Base-by-base conservation (phyloP, 1,140 invertebrate genomes). In the Meteorus sp. region DNA sequence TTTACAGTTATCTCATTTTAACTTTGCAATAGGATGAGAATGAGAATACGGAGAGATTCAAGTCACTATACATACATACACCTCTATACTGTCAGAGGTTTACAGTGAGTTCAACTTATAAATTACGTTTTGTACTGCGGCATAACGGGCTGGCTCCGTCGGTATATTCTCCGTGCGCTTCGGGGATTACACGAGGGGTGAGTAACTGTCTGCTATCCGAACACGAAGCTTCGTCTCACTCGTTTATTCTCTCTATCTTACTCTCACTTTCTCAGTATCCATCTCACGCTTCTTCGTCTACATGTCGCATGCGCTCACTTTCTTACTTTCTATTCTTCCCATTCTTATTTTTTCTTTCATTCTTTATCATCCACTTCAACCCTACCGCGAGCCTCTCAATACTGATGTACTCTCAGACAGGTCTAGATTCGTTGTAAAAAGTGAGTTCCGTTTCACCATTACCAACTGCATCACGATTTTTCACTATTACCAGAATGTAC, bases 61-160 rank as follows among this genome's bases (percentile, higher is more conserved):
- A 39, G 35, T n/a, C 8, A 39, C 35, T 39, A 7, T 13, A 39
- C 8, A 39, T n/a, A n/a, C n/a, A n/a, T n/a, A 13, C 35, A 13
- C 15, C 35, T 39, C 35, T 39, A 39, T 39, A 39, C 35, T 39
- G 31, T 35, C 13, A 31, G 27, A 54, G 51, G 41, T 60, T 54
- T 60, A 54, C 50, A 41, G 41, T 35, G 51, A 60, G 58, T 60
- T 54, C 41, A 60, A 60, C 58, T 60, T 60, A 60, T 54, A 60
- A 60, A 60, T 60, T 60, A 48, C 51, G 45, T 51, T 50, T 50
- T 48, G 47, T 48, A 57, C 22, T 37, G 54, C 41, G 17, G 22
- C 41, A 23, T 31, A 37, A 50, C 20, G 31, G 33, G 15, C n/a
- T 15, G 8, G 50, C n/a, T n/a, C n/a, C n/a, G n/a, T n/a, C n/a